Evolutionary conservation across 2,797 vertebrate genomes (phyloP).

Genomic region (Acanthurus leucopareius): DNA sequence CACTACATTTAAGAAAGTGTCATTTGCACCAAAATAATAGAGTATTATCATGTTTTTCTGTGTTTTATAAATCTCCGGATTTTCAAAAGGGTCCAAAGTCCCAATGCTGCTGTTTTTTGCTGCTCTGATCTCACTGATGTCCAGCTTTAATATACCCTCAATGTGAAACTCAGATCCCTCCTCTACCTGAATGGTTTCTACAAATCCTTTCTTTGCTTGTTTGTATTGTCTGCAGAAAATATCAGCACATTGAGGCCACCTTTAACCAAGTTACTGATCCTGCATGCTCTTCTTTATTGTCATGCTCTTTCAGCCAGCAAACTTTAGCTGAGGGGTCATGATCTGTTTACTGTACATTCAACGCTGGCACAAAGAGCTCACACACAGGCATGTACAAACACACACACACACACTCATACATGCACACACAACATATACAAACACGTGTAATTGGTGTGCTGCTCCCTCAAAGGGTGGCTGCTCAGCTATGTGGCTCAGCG

Average conservation of each 20-base stretch:
- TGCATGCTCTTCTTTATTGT: background rate
- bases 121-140: background rate
- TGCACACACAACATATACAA: conserved; percentile 16
- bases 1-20: background rate
- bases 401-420: background rate
- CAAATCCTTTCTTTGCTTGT: background rate
- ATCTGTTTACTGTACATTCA: conserved; percentile 62
- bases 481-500: conserved; percentile 27
- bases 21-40: background rate
- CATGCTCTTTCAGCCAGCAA: conserved; percentile 10
- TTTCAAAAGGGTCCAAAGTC: background rate
- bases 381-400: background rate
- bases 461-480: conserved; percentile 22
- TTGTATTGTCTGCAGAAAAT: background rate
- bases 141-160: background rate
- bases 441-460: conserved; percentile 18
- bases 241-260: background rate
- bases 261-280: conserved; percentile 18
- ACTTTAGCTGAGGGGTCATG: conserved; percentile 7
- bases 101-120: background rate
- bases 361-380: conserved; percentile 17
- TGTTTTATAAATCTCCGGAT: background rate
- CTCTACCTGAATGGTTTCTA: background rate
- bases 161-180: conserved; percentile 1
- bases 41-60: background rate